Conservation (phyloP, 1,140 invertebrate species). For the Orius insidiosus region DNA sequence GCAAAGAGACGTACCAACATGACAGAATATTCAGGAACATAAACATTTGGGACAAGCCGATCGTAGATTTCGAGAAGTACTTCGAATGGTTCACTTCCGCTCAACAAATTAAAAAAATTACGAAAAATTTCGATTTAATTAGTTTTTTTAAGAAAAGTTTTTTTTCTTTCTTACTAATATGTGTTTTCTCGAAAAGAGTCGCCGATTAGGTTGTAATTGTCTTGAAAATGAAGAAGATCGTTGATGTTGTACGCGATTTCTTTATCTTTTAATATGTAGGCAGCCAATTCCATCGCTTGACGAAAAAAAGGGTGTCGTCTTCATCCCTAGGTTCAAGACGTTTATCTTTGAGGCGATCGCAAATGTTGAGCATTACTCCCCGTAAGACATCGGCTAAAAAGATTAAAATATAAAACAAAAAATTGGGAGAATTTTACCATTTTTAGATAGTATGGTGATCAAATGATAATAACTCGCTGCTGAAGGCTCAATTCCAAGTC, state of each 20-base stretch:
- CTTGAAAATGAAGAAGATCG: conserved; percentile 40
- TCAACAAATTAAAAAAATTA: conserved; percentile 36
- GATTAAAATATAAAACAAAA: not conserved
- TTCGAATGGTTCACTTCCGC: conserved; percentile 43
- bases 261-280: conserved; percentile 45
- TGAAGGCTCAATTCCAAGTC: conserved; percentile 49
- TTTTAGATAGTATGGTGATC: conserved; percentile 44
- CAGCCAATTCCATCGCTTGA: conserved; percentile 59
- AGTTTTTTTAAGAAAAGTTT: no score
- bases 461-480: conserved; percentile 57
- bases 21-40: conserved; percentile 54
- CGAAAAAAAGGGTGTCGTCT: conserved; percentile 58
- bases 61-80: conserved; percentile 54
- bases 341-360: conserved; percentile 43
- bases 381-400: not conserved
- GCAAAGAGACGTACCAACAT: conserved; percentile 39
- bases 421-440: conserved; percentile 39
- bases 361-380: conserved; percentile 15
- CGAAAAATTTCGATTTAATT: no score
- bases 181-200: conserved; percentile 52
- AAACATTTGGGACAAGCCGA: conserved; percentile 58
- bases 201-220: conserved; percentile 65
- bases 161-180: conserved; percentile 53
- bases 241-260: conserved; percentile 49
- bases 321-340: conserved; percentile 39